Evolutionary conservation across 2,797 vertebrate genomes (phyloP).

Genomic region (Spondyliosoma cantharus): DNA sequence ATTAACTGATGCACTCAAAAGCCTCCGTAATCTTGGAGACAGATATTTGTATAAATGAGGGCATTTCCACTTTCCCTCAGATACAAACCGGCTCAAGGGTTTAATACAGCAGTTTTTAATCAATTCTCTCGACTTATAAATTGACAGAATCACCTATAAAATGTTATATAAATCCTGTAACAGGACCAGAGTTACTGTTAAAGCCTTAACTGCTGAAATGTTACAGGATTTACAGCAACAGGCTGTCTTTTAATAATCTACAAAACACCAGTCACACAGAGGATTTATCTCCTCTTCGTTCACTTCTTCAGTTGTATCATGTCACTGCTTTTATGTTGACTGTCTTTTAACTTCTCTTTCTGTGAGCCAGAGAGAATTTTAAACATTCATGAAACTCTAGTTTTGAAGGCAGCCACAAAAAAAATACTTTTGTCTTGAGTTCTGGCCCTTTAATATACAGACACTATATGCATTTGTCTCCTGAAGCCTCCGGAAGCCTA

Average conservation of each 20-base stretch:
- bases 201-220: background rate
- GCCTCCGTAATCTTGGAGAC: background rate
- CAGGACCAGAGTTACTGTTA: background rate
- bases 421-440: background rate
- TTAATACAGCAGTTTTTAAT: background rate
- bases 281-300: background rate
- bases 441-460: background rate
- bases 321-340: slow-evolving; percentile 1
- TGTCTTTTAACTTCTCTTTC: background rate
- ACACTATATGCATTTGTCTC: background rate
- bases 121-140: slow-evolving; percentile 4
- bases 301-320: background rate
- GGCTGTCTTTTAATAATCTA: background rate
- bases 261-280: no score
- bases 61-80: background rate
- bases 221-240: slow-evolving; percentile 4
- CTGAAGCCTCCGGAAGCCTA: background rate
- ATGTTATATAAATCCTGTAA: background rate
- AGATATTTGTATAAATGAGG: slow-evolving; percentile 1
- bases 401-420: background rate
- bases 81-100: background rate
- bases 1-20: background rate
- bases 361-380: background rate
- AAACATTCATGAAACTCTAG: slow-evolving; percentile 6
- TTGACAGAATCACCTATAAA: background rate